Evolutionary conservation across 2,113 vertebrate genomes (phyloP), one percentile per base, ranked within the genome.

Genomic region (Gila orcuttii): DNA sequence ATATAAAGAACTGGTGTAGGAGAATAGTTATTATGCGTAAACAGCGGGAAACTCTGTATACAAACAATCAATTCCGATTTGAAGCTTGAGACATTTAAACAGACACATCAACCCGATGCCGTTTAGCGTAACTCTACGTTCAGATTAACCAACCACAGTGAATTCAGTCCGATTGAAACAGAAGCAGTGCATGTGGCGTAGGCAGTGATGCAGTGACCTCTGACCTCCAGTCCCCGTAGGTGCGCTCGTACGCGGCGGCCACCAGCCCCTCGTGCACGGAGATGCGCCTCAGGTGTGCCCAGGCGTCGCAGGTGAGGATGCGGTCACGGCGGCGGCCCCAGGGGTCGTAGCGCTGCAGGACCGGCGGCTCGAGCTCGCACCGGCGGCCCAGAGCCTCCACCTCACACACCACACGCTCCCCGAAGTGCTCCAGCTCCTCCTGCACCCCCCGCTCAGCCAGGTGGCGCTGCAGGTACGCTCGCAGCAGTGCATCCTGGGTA

Each of bases 251-350:
- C 64, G 93, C 95, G 12, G 93, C 93, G 45, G 96, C 94, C 15
- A 95, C 74, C 62, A 96, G 88, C 7, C 96, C 95, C 62, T 96
- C 94, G 75, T 96, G 90, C 0, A 95, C 96, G 0, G 93, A 94
- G 6, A 96, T 89, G 50, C 92, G 93, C 66, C 96, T 97, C 90
- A 97, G 93, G 62, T 87, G 93, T 76, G 91, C 94, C 96, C 96
- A 96, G 0, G 95, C 95, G 0, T 88, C 86, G 45, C 94, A 96
- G 82, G 95, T 96, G 86, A 93, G 5, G 3, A 97, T 96, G 71
- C 78, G 91, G 91, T 96, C 95, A 57, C 94, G 89, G 1, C 94
- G 90, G 23, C 0, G 83, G 0, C 96, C 96, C 94, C 94, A 95
- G 1, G 95, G 91, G 42, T 96, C 89, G 9, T 93, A 96, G 45